Evolutionary conservation across 2,797 vertebrate species (phyloP).

Genomic region (Anabas testudineus): DNA sequence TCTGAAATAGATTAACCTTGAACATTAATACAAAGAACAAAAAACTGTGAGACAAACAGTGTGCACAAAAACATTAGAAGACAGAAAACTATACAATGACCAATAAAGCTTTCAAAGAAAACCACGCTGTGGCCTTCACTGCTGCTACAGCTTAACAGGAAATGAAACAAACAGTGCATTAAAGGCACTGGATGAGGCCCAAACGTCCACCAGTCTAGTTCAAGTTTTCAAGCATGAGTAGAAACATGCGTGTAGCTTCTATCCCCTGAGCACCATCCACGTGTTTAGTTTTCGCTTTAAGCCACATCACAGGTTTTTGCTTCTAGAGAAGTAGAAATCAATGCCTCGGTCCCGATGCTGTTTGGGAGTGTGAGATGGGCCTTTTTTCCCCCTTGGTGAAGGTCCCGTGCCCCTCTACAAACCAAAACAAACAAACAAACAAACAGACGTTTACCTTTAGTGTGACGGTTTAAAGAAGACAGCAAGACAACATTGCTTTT

Average conservation of each 20-base stretch:
- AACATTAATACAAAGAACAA: not conserved
- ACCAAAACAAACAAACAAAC: not conserved
- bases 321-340: slow-evolving; percentile 88
- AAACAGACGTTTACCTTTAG: not conserved
- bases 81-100: not conserved
- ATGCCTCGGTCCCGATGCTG: slow-evolving; percentile 84
- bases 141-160: slow-evolving; percentile 15
- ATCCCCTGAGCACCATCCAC: not conserved
- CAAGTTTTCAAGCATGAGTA: not conserved
- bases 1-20: not conserved
- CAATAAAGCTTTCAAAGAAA: slow-evolving; percentile 1
- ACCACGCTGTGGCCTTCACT: slow-evolving; percentile 5
- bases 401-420: slow-evolving; percentile 68
- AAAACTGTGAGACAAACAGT: not conserved
- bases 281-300: not conserved
- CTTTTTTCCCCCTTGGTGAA: slow-evolving; percentile 74
- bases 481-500: too few species aligned
- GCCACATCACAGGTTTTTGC: slow-evolving; percentile 75
- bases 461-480: not conserved
- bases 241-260: not conserved
- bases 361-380: slow-evolving; percentile 70
- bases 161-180: not conserved
- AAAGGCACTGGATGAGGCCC: not conserved
- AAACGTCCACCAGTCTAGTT: not conserved
- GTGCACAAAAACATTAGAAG: not conserved